Conservation (phyloP, 30 jellyfish, hydroid and myxozoan genomes). For the Thelohanellus kitauei region DNA sequence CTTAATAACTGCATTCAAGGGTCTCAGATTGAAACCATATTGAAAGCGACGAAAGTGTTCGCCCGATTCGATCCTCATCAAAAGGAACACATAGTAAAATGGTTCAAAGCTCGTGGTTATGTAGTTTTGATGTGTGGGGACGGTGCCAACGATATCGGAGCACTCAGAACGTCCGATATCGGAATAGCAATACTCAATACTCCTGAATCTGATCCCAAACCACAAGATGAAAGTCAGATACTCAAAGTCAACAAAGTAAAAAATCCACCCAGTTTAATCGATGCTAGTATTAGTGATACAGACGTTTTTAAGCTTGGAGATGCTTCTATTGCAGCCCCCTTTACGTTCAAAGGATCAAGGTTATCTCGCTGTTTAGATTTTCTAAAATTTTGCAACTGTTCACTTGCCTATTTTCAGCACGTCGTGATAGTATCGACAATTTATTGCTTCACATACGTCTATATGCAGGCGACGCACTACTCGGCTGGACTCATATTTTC, state of each 20-base stretch:
- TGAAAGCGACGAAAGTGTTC: slow-evolving; percentile 31
- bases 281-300: too few species aligned
- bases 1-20: slow-evolving; percentile 9
- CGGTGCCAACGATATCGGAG: slow-evolving; percentile 98
- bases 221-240: neutral
- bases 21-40: slow-evolving; percentile 11
- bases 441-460: slow-evolving; percentile 73
- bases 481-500: too few species aligned
- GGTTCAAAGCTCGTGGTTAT: slow-evolving; percentile 24
- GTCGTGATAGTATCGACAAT: too few species aligned
- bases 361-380: too few species aligned
- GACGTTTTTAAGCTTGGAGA: slow-evolving; percentile 66
- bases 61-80: slow-evolving; percentile 66
- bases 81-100: slow-evolving; percentile 31
- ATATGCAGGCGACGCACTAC: neutral
- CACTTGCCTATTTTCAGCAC: too few species aligned
- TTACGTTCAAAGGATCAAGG: slow-evolving; percentile 18
- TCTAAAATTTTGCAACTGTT: too few species aligned
- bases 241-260: neutral
- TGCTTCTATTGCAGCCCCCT: slow-evolving; percentile 96
- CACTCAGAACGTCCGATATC: slow-evolving; percentile 65
- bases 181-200: slow-evolving; percentile 11
- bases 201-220: neutral
- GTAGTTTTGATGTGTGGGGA: slow-evolving; percentile 92
- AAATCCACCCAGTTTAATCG: neutral